These are phyloP conservation scores for Chloromyia formosa DNA, from an alignment of 2,888 invertebrate genomes.

Conservation along the genomic window DNA sequence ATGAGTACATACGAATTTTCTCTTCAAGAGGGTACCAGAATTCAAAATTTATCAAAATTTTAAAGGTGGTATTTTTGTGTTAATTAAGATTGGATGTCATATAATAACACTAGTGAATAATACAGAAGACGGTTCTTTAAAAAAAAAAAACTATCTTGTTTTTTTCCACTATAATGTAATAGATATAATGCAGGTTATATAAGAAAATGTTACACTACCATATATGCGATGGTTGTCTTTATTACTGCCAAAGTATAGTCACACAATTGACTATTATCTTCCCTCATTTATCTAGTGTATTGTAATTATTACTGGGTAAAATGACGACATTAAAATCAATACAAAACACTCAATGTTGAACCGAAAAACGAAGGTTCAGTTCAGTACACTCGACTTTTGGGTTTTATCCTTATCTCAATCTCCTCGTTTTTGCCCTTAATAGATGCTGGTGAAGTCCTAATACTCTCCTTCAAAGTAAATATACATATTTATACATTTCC, in stretches of 20 bases:
- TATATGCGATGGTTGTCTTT: too few relatives aligned
- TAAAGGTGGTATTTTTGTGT: too few relatives aligned
- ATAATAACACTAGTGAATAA: too few relatives aligned
- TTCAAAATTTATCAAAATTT: too few relatives aligned
- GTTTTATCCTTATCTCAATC: constrained; percentile 44
- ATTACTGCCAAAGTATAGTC: not conserved
- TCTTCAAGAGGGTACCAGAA: too few relatives aligned
- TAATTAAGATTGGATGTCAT: too few relatives aligned
- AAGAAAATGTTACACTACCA: too few relatives aligned
- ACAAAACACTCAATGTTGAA: constrained; percentile 47
- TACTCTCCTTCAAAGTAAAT: constrained; percentile 25
- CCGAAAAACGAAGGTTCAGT: constrained; percentile 27
- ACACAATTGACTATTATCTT: constrained; percentile 17
- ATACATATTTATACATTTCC: constrained; percentile 35
- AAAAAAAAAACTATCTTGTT: too few relatives aligned
- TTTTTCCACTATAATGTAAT: too few relatives aligned
- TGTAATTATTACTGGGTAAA: constrained; percentile 47
- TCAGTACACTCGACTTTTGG: constrained; percentile 41
- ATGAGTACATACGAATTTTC: not conserved
- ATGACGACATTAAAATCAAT: constrained; percentile 50
- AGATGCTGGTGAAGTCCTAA: constrained; percentile 11
- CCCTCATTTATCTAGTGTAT: constrained; percentile 24
- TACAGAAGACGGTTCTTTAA: too few relatives aligned
- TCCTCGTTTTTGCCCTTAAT: constrained; percentile 28
- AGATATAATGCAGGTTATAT: too few relatives aligned